Base-by-base conservation (phyloP, 2,113 vertebrate genomes). In the Meriones unguiculatus region DNA sequence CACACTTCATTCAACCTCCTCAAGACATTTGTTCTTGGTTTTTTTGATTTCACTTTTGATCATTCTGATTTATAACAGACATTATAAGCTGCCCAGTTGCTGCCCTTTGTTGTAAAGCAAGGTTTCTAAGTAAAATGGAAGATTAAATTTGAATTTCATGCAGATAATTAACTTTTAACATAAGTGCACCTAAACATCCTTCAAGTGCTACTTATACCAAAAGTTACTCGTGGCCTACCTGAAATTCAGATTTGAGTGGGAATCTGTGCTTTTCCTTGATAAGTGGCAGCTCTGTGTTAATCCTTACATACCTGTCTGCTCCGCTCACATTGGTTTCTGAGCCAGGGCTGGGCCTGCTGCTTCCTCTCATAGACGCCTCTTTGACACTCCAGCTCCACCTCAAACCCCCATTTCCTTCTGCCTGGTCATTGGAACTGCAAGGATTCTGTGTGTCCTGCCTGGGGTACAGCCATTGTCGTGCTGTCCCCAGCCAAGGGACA, bases 81-180 rank as follows among this genome's bases (percentile, higher is more conserved):
- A 18, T 30, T 52, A 78, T 46, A 89, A 8, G 22, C 35, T 62
- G 41, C 17, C 35, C 52, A 35, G 15, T 90, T 72, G 5, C 35
- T 89, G 35, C 15, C 46, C 46, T 54, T 54, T 78, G 50, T 10
- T 90, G 81, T 32, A 77, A 52, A 65, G 22, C 57, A 93, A 89
- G 30, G 7, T 50, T 70, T 28, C 41, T 38, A 73, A 41, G 54
- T 62, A 84, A 93, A 92, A 95, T 59, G 78, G 18, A 91, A 67
- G 25, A 93, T 65, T 91, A 87, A 80, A 94, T 80, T 18, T 73
- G 59, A 90, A 72, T 96, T 94, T 95, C 62, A 94, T 54, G 85
- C 25, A 81, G 78, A 41, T 3, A 15, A 91, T 38, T 91, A 72
- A 24, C 54, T 50, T 84, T 77, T 52, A 87, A 70, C 57, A 28